Evolutionary conservation across 1,140 invertebrate genomes (phyloP), one percentile per base, ranked within the genome.

Genomic region (Halictus rubicundus): DNA sequence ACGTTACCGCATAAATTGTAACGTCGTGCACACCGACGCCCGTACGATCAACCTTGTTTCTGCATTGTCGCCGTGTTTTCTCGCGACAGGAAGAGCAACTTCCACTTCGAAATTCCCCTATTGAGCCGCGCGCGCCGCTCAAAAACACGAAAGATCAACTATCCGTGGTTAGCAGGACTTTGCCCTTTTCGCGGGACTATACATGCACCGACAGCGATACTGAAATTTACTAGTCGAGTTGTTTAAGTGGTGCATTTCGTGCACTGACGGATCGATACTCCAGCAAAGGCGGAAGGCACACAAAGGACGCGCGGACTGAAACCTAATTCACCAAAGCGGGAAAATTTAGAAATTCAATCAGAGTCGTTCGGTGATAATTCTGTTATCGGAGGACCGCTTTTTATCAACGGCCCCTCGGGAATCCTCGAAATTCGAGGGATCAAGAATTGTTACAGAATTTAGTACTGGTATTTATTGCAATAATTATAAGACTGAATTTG

Each of bases 191-290:
- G 39, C 25, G 23, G 5, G 32, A 68, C 23, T 25, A 23, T 60
- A 52, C n/a, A n/a, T 16, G 12, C 69, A 49, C 49, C 27, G 46
- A 12, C 14, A 8, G 77, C 49, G 70, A 49, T 79, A 73, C 49
- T 65, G 37, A 60, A 73, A 73, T 79, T 72, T 79, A 65, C 37
- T 60, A 65, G 37, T 25, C 23, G 23, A 69, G 25, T 64, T 32
- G 68, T n/a, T 71, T 78, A 71, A 78, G 68, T 66, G 65, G 52
- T 39, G 46, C 68, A 49, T 71, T 78, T 71, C 68, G 61, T 78
- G 75, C 66, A 25, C 49, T 65, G 27, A 70, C 64, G 59, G 70
- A 68, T 79, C 77, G 70, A 79, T 74, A 74, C 16, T 32, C 32
- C 23, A 21, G n/a, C 21, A 63, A 74, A 79, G 77, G 73, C 66